Conservation (phyloP, 2,113 vertebrate species). For the Bufo bufo region DNA sequence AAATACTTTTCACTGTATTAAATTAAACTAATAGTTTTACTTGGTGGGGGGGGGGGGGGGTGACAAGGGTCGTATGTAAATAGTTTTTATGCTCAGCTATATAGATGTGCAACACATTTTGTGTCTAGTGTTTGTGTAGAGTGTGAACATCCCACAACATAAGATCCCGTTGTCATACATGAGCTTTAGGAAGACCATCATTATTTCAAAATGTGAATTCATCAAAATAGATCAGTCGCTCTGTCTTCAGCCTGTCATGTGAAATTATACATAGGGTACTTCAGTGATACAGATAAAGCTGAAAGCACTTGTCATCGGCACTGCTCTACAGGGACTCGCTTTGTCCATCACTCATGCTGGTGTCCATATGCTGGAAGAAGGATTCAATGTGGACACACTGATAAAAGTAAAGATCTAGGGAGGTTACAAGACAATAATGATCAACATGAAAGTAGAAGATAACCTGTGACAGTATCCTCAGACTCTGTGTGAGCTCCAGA, state of each 20-base stretch:
- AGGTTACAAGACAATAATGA: not conserved
- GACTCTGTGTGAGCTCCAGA: not conserved
- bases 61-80: not conserved
- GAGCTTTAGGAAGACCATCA: not conserved
- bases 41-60: no score
- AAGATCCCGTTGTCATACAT: not conserved
- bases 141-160: not conserved
- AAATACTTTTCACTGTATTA: not conserved
- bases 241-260: constrained; percentile 33
- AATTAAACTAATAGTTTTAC: no score
- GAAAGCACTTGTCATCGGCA: constrained; percentile 11
- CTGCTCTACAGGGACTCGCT: not conserved
- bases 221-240: not conserved
- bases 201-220: not conserved
- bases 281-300: constrained; percentile 12
- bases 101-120: not conserved
- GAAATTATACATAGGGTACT: not conserved
- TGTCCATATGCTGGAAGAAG: not conserved
- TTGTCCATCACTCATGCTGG: constrained; percentile 5
- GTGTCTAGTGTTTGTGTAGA: not conserved
- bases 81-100: not conserved
- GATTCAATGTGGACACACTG: not conserved
- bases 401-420: not conserved
- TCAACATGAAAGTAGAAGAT: not conserved
- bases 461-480: not conserved